phyloP scores from a whole-genome alignment of 2,797 vertebrate genomes.

The Protosalanx chinensis region DNA sequence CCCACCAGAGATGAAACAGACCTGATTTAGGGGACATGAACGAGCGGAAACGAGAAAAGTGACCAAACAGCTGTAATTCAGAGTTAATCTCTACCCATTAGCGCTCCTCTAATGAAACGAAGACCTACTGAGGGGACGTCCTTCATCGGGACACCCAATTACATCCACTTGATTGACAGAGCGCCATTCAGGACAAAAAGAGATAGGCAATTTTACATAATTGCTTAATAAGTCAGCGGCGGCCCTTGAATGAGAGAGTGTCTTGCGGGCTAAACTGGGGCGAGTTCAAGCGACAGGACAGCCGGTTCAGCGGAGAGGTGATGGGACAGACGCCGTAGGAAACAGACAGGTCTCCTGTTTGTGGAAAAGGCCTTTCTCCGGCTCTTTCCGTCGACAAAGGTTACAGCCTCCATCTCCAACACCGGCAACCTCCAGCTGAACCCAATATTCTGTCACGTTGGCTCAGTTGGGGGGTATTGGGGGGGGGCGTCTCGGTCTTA shows the following conservation, averaged over 20 bases:
- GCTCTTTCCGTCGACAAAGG: constrained; percentile 38
- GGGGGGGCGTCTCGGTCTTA: neutral
- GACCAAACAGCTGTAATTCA: constrained; percentile 14
- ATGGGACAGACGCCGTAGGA: constrained; percentile 46
- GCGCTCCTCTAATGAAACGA: constrained; percentile 28
- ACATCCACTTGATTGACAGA: constrained; percentile 34
- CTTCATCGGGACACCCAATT: constrained; percentile 37
- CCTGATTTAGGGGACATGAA: neutral
- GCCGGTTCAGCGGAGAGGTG: constrained; percentile 14
- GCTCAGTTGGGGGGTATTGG: neutral
- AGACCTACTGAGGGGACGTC: constrained; percentile 35
- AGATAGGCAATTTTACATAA: constrained; percentile 26
- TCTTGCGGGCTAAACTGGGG: neutral
- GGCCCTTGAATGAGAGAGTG: neutral
- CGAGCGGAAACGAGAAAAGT: neutral
- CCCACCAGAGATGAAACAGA: neutral
- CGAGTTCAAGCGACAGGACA: neutral
- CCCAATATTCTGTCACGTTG: constrained; percentile 32
- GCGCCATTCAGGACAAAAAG: constrained; percentile 28
- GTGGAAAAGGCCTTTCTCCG: constrained; percentile 43
- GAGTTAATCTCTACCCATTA: constrained; percentile 37
- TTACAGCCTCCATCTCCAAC: constrained; percentile 32
- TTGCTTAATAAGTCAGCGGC: constrained; percentile 13
- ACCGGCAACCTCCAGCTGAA: constrained; percentile 16
- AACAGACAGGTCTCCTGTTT: constrained; percentile 37